Evolutionary conservation across 2,113 vertebrate genomes (phyloP).

Genomic region (Epinephelus moara): DNA sequence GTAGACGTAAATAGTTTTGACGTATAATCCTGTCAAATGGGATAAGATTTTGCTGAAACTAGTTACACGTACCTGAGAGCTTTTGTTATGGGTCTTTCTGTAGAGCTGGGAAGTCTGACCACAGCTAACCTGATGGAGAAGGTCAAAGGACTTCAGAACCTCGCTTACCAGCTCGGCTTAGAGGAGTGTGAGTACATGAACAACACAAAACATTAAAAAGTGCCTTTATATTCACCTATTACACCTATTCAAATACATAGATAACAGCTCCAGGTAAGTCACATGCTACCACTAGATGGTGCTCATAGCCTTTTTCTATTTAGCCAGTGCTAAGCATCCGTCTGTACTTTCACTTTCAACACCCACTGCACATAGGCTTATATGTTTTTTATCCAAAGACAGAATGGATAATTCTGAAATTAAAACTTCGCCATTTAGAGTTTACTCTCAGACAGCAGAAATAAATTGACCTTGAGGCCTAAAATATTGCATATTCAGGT

Average conservation of each 20-base stretch:
- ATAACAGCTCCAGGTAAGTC: not conserved
- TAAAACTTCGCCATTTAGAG: not conserved
- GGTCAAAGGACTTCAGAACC: slow-evolving; percentile 96
- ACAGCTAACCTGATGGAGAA: slow-evolving; percentile 99
- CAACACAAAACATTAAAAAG: not conserved
- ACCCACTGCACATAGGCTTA: not conserved
- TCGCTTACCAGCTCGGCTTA: slow-evolving; percentile 96
- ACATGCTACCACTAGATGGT: slow-evolving; percentile 79
- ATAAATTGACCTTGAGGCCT: not conserved
- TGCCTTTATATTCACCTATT: not conserved
- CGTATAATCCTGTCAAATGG: slow-evolving; percentile 31
- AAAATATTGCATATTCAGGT: slow-evolving; percentile 36
- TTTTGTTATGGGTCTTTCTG: slow-evolving; percentile 11
- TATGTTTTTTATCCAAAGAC: not conserved
- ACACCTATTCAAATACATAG: not conserved
- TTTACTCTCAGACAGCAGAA: not conserved
- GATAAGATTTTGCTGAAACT: slow-evolving; percentile 21
- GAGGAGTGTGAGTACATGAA: slow-evolving; percentile 95
- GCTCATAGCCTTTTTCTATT: slow-evolving; percentile 46
- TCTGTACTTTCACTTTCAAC: slow-evolving; percentile 6
- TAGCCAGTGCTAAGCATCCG: not conserved
- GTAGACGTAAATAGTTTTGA: not conserved
- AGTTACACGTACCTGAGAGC: not conserved
- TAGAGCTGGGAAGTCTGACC: slow-evolving; percentile 96
- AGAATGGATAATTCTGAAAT: not conserved